Conservation (phyloP, 2,113 vertebrate species). For the Serilophus lunatus region DNA sequence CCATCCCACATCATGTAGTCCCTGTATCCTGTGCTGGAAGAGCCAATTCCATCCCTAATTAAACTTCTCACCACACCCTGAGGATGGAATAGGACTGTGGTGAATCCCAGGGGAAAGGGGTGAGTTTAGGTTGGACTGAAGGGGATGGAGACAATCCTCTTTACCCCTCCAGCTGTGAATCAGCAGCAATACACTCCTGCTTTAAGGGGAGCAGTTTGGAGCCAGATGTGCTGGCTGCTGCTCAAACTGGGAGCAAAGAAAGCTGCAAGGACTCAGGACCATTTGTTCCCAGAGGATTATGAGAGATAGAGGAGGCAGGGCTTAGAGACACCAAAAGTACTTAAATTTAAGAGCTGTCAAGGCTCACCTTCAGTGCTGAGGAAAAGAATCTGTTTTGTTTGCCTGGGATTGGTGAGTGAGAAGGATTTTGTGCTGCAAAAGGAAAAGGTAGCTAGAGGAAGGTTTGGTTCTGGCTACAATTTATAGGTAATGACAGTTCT, state of each 20-base stretch:
- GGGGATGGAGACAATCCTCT: not conserved
- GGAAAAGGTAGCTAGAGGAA: not conserved
- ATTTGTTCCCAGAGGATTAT: not conserved
- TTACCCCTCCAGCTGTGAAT: not conserved
- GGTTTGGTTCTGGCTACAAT: not conserved
- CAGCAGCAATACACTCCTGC: conserved; percentile 1
- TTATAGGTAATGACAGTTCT: not conserved
- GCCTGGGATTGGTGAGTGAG: not conserved
- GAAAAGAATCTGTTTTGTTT: not conserved
- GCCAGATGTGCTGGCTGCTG: conserved; percentile 24
- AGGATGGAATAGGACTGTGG: not conserved
- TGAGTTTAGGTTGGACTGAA: not conserved
- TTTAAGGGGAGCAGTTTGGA: not conserved
- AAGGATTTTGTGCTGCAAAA: not conserved
- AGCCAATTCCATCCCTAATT: not conserved
- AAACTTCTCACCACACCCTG: not conserved
- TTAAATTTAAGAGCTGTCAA: not conserved
- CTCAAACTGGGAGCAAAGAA: not conserved
- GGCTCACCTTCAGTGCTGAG: not conserved
- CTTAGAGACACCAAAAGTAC: not conserved
- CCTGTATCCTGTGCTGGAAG: rapidly evolving
- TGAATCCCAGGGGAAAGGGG: not conserved
- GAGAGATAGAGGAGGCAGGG: not conserved
- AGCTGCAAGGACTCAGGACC: not conserved
- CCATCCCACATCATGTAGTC: not conserved